phyloP scores from a whole-genome alignment of 1,140 invertebrate species.

The Eupristina koningsbergeri region DNA sequence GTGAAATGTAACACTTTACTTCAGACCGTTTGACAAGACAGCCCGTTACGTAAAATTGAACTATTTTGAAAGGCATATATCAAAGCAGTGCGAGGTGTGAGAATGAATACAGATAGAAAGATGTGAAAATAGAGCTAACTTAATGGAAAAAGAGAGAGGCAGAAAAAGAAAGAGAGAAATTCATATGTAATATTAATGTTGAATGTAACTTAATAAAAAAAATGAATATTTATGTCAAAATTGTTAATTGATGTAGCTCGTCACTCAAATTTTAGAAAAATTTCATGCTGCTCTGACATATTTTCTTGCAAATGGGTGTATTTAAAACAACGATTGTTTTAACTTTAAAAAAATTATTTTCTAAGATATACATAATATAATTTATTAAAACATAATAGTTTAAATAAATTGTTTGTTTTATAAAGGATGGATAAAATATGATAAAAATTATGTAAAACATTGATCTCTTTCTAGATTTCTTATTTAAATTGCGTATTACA shows the following conservation, averaged over 20 bases:
- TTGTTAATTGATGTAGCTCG: background rate
- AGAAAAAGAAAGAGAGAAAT: background rate
- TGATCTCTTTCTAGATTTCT: no score
- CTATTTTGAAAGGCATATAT: constrained; percentile 31
- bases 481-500: no score
- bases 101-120: no score
- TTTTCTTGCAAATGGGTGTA: background rate
- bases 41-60: constrained; percentile 59
- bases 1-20: constrained; percentile 41
- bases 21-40: constrained; percentile 50
- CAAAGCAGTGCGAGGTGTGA: background rate
- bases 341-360: no score
- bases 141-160: background rate
- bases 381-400: no score
- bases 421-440: no score
- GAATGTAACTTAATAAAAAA: background rate
- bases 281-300: background rate
- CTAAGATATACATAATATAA: no score
- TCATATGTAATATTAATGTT: background rate
- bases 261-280: background rate
- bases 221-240: background rate
- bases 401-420: no score
- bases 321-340: no score
- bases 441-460: no score
- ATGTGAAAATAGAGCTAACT: no score